Evolutionary conservation across 1,140 invertebrate genomes (phyloP).

Genomic region (Lethocerus indicus): DNA sequence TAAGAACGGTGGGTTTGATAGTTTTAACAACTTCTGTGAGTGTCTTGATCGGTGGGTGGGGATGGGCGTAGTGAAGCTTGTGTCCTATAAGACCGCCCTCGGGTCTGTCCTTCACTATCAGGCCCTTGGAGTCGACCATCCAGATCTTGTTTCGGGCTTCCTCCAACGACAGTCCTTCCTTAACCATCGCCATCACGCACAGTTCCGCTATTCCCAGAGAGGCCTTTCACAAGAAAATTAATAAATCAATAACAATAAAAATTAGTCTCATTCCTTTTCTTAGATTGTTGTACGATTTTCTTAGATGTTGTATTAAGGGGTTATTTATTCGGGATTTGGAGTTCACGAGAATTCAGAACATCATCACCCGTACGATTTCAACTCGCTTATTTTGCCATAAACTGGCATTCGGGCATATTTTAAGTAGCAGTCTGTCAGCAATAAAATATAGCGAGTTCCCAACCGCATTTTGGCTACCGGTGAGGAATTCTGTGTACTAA

Average conservation of each 20-base stretch:
- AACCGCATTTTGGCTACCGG: too few species aligned
- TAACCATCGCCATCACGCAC: constrained; percentile 72
- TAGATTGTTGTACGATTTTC: too few species aligned
- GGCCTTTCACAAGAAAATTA: constrained; percentile 36
- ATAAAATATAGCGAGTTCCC: too few species aligned
- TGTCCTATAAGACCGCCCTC: constrained; percentile 56
- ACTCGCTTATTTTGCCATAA: too few species aligned
- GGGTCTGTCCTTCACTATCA: constrained; percentile 61
- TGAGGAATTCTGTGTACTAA: too few species aligned
- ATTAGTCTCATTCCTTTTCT: too few species aligned
- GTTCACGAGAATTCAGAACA: too few species aligned
- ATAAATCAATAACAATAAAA: constrained; percentile 4
- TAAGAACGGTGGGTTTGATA: constrained; percentile 69
- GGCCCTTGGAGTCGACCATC: constrained; percentile 51
- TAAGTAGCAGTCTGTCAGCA: too few species aligned
- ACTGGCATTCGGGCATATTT: too few species aligned
- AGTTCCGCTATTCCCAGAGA: constrained; percentile 74
- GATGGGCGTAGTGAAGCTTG: constrained; percentile 59
- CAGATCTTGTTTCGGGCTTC: constrained; percentile 58
- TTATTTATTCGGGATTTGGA: too few species aligned
- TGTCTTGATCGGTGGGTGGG: constrained; percentile 44
- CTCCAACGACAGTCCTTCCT: constrained; percentile 50
- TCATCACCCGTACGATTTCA: too few species aligned
- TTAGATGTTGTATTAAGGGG: too few species aligned
- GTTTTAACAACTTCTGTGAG: constrained; percentile 57